A percentile compares a stretch with the other conserved stretches of the same genome.
These are phyloP conservation scores for Tenualosa ilisha DNA, from an alignment of 2,797 vertebrate species.

Conservation along the genomic window DNA sequence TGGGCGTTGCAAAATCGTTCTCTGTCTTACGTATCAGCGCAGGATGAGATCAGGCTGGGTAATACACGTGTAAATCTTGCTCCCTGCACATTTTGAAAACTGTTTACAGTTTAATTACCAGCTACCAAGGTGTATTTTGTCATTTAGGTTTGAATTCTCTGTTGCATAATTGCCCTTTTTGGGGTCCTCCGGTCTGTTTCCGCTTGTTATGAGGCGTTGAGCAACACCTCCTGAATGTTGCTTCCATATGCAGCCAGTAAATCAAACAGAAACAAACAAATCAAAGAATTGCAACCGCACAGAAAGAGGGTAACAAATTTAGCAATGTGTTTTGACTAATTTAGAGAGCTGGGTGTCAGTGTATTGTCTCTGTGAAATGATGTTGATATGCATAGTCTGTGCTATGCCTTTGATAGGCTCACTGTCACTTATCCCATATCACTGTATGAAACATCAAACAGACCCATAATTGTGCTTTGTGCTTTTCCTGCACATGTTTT, in stretches of 20 bases:
- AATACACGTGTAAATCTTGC: neutral
- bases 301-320: neutral
- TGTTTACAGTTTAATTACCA: no score
- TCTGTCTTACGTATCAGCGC: no score
- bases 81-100: neutral
- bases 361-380: neutral
- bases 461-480: neutral
- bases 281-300: neutral
- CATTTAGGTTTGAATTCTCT: neutral
- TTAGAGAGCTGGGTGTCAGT: neutral
- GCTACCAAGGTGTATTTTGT: neutral
- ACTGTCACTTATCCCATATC: neutral
- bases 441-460: neutral
- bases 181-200: neutral
- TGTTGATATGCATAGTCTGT: neutral
- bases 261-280: no score
- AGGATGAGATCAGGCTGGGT: no score
- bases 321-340: slow-evolving; percentile 3
- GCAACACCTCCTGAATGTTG: no score
- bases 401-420: neutral
- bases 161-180: neutral
- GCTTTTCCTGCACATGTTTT: neutral
- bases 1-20: no score
- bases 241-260: no score
- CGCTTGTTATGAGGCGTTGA: no score